Conservation (phyloP, 2,888 invertebrate species). For the Baronia brevicornis region DNA sequence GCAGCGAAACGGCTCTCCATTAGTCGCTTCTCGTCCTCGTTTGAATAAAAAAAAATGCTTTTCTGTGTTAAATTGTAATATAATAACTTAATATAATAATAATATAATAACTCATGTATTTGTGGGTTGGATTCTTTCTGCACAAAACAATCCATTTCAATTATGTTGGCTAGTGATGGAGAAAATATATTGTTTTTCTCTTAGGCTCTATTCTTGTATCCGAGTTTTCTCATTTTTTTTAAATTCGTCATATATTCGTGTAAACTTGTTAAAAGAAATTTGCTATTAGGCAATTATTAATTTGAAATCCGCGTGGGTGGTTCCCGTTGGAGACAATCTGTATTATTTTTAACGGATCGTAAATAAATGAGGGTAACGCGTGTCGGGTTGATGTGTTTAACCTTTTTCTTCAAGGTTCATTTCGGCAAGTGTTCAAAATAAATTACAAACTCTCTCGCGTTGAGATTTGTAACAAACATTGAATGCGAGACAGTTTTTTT, state of each 20-base stretch:
- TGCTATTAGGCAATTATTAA: slow-evolving; percentile 2
- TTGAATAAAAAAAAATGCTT: too few relatives aligned
- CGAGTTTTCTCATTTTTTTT: slow-evolving; percentile 2
- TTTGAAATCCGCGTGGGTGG: neutral
- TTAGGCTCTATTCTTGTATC: slow-evolving; percentile 6
- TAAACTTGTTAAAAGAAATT: neutral
- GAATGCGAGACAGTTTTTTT: too few relatives aligned
- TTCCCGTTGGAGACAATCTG: neutral
- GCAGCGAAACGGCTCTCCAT: too few relatives aligned
- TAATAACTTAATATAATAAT: too few relatives aligned
- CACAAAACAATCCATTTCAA: neutral
- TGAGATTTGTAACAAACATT: too few relatives aligned
- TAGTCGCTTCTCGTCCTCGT: too few relatives aligned
- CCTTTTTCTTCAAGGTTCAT: neutral
- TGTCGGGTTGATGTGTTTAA: too few relatives aligned
- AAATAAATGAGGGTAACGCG: slow-evolving; percentile 7
- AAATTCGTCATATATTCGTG: too few relatives aligned
- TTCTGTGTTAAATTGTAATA: too few relatives aligned
- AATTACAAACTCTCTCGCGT: neutral
- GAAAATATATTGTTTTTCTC: neutral
- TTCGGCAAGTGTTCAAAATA: neutral
- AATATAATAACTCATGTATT: too few relatives aligned
- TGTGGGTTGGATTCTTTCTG: neutral
- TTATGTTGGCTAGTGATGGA: neutral
- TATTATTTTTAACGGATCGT: slow-evolving; percentile 5